These are phyloP conservation scores for Nixonia krombeini DNA, from an alignment of 1,140 invertebrate genomes.

Conservation along the genomic window DNA sequence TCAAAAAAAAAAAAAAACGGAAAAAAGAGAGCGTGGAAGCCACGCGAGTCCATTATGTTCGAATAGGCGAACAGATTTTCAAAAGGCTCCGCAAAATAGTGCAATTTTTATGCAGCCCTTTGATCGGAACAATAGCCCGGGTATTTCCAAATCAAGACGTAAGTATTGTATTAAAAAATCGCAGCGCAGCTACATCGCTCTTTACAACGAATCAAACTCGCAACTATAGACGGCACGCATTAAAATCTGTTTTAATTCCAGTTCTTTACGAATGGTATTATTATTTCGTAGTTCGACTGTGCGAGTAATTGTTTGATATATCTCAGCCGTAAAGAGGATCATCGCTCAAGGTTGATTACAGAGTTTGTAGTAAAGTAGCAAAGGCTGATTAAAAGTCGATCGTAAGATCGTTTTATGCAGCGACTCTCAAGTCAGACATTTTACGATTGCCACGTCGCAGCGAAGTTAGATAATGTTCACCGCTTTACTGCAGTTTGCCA, in stretches of 20 bases:
- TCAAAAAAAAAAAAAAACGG: background rate
- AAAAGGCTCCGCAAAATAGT: no score
- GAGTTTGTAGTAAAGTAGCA: conserved; percentile 29
- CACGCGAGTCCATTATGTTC: background rate
- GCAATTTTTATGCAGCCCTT: no score
- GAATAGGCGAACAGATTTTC: no score
- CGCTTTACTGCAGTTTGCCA: conserved; percentile 45
- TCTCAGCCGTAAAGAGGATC: conserved; percentile 23
- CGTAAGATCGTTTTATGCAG: conserved; percentile 48
- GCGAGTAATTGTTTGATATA: conserved; percentile 13
- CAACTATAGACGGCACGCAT: no score
- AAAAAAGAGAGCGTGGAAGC: no score
- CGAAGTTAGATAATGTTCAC: conserved; percentile 38
- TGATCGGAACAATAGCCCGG: no score
- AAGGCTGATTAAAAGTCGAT: conserved; percentile 49
- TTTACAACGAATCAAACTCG: no score
- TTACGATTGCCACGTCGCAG: conserved; percentile 29
- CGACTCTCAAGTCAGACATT: conserved; percentile 18
- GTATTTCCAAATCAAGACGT: no score
- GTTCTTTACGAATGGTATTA: conserved; percentile 15
- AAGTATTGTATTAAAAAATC: no score
- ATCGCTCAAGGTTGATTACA: conserved; percentile 18
- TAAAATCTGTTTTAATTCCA: no score
- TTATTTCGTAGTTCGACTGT: conserved; percentile 9
- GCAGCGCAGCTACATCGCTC: no score